A percentile compares a stretch with the other conserved stretches of the same genome.
phyloP scores from a whole-genome alignment of 2,888 invertebrate species.

The Eulithis prunata region DNA sequence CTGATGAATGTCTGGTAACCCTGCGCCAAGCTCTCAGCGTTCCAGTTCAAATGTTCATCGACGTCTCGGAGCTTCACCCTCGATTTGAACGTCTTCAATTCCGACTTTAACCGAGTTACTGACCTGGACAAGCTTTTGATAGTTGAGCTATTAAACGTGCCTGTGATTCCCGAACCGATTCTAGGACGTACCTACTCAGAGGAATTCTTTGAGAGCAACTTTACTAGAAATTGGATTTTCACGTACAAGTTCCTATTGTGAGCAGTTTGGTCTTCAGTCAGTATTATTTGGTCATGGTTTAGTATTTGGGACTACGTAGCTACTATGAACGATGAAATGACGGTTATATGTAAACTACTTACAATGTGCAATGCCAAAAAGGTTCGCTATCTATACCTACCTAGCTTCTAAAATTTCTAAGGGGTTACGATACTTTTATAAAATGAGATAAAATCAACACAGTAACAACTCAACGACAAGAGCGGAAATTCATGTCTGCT shows the following conservation, averaged over 20 bases:
- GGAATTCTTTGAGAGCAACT: slow-evolving; percentile 26
- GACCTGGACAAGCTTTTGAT: slow-evolving; percentile 70
- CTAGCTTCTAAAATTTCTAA: too few species aligned
- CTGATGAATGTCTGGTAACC: slow-evolving; percentile 18
- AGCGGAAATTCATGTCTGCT: background rate
- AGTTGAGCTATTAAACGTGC: slow-evolving; percentile 64
- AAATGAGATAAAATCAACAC: background rate
- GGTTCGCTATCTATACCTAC: too few species aligned
- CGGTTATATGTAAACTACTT: too few species aligned
- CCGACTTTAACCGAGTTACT: slow-evolving; percentile 61
- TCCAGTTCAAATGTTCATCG: slow-evolving; percentile 33
- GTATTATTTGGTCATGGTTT: background rate
- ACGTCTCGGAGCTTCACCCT: slow-evolving; percentile 52
- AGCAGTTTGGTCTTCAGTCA: background rate
- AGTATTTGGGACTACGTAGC: too few species aligned
- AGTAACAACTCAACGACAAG: background rate
- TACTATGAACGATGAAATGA: too few species aligned
- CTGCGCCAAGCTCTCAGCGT: slow-evolving; percentile 28
- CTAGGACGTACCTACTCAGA: slow-evolving; percentile 14
- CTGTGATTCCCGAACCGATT: slow-evolving; percentile 41
- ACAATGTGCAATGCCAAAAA: too few species aligned
- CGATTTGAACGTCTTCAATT: slow-evolving; percentile 63
- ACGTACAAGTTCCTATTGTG: slow-evolving; percentile 24
- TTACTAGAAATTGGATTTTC: slow-evolving; percentile 31
- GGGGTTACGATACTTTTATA: background rate